Conservation (phyloP, 2,113 vertebrate genomes). For the Epinephelus fuscoguttatus region DNA sequence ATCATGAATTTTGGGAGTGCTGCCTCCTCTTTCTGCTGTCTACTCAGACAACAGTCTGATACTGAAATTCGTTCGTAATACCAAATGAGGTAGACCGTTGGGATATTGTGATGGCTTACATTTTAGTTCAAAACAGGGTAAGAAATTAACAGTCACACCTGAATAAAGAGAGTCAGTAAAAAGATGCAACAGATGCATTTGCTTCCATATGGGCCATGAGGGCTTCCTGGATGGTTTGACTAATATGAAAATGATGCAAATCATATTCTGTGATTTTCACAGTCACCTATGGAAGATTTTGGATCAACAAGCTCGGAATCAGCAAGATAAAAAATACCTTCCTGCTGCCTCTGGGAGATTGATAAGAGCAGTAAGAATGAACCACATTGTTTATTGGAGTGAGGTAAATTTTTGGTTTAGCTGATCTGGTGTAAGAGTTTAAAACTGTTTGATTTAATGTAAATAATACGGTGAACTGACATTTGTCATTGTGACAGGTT, state of each 20-base stretch:
- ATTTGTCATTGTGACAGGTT: too few species aligned
- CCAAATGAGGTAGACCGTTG: conserved; percentile 14
- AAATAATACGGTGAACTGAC: too few species aligned
- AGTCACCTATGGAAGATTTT: neutral
- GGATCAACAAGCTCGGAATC: neutral
- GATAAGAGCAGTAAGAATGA: neutral
- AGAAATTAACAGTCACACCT: neutral
- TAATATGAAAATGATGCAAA: neutral
- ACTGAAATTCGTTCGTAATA: conserved; percentile 14
- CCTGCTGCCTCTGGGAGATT: neutral
- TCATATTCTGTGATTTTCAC: neutral
- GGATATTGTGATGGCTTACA: neutral
- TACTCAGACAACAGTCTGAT: conserved; percentile 18
- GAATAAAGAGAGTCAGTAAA: neutral
- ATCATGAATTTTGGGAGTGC: conserved; percentile 26
- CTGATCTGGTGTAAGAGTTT: too few species aligned
- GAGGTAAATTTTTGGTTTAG: too few species aligned
- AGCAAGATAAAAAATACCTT: neutral
- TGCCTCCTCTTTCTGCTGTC: conserved; percentile 4
- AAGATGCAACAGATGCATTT: neutral
- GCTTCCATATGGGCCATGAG: too few species aligned
- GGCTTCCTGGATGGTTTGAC: neutral
- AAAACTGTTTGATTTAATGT: too few species aligned
- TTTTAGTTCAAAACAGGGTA: neutral
- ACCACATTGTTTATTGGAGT: neutral